These are phyloP conservation scores for Molothrus aeneus DNA, from an alignment of 2,797 vertebrate species.

Conservation along the genomic window DNA sequence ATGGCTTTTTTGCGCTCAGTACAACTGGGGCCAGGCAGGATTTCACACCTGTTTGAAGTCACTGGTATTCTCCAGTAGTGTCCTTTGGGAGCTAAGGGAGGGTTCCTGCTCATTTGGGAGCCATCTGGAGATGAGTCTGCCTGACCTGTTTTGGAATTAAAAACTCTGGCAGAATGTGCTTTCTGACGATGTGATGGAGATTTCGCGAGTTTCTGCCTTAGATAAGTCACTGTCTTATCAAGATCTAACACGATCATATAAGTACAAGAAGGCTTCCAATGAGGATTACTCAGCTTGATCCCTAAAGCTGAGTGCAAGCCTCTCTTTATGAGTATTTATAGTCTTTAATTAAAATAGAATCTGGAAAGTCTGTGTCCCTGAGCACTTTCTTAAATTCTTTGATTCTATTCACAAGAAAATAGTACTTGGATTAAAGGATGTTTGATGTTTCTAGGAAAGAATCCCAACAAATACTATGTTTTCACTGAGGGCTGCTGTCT, in stretches of 20 bases:
- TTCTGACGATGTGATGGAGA: not conserved
- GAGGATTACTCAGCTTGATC: conserved; percentile 50
- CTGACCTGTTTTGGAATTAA: not conserved
- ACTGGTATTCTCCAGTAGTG: not conserved
- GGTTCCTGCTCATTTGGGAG: not conserved
- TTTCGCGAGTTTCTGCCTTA: conserved; percentile 18
- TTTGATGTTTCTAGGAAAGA: conserved; percentile 23
- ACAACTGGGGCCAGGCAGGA: not conserved
- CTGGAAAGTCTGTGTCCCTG: not conserved
- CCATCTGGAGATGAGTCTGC: not conserved
- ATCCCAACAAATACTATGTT: not conserved
- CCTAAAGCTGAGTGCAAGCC: conserved; percentile 16
- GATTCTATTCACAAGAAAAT: conserved; percentile 42
- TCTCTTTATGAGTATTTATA: conserved; percentile 39
- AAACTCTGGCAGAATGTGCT: not conserved
- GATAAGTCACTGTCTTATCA: conserved; percentile 13
- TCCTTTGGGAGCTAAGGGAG: not conserved
- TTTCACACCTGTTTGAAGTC: conserved; percentile 37
- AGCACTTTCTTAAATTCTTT: conserved; percentile 29
- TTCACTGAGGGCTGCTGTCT: not conserved
- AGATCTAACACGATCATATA: not conserved
- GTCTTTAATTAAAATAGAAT: conserved; percentile 17
- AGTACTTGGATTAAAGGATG: conserved; percentile 28
- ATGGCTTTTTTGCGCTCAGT: not conserved
- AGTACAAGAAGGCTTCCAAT: not conserved